Conservation (phyloP, 2,888 invertebrate genomes). For the Pammene aurita region DNA sequence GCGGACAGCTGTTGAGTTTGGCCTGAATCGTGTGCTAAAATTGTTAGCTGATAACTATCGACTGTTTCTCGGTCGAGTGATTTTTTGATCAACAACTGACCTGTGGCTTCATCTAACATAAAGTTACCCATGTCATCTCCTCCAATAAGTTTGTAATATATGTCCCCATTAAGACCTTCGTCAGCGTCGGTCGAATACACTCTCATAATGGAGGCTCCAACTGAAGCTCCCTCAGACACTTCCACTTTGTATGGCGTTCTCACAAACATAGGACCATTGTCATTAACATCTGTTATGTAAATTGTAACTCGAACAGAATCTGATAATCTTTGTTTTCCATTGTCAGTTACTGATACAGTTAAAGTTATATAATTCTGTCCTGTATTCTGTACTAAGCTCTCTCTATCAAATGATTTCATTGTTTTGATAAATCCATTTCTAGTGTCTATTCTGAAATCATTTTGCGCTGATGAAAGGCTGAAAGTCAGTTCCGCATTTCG, state of each 20-base stretch:
- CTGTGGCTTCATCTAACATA: slow-evolving; percentile 93
- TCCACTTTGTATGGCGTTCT: slow-evolving; percentile 93
- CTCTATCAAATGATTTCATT: slow-evolving; percentile 93
- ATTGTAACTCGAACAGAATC: slow-evolving; percentile 95
- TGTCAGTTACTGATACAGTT: slow-evolving; percentile 94
- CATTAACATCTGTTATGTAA: slow-evolving; percentile 95
- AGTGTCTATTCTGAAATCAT: slow-evolving; percentile 93
- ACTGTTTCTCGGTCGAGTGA: slow-evolving; percentile 92
- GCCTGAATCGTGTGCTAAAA: slow-evolving; percentile 95
- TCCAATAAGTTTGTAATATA: slow-evolving; percentile 91
- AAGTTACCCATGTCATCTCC: slow-evolving; percentile 92
- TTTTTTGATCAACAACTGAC: slow-evolving; percentile 90
- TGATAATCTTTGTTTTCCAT: slow-evolving; percentile 88
- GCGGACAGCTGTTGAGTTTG: slow-evolving; percentile 87
- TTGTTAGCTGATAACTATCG: slow-evolving; percentile 89
- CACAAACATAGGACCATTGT: slow-evolving; percentile 93
- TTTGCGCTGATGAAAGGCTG: slow-evolving; percentile 88
- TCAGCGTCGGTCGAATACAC: slow-evolving; percentile 94
- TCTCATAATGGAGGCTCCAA: slow-evolving; percentile 92
- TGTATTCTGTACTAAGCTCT: slow-evolving; percentile 89
- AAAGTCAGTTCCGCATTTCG: slow-evolving; percentile 95
- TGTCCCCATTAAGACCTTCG: slow-evolving; percentile 94
- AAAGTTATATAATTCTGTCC: slow-evolving; percentile 92
- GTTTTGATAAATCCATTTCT: slow-evolving; percentile 96
- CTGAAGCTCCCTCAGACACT: slow-evolving; percentile 92